Evolutionary conservation across 2,113 vertebrate species (phyloP).

Genomic region (Scatophagus argus): DNA sequence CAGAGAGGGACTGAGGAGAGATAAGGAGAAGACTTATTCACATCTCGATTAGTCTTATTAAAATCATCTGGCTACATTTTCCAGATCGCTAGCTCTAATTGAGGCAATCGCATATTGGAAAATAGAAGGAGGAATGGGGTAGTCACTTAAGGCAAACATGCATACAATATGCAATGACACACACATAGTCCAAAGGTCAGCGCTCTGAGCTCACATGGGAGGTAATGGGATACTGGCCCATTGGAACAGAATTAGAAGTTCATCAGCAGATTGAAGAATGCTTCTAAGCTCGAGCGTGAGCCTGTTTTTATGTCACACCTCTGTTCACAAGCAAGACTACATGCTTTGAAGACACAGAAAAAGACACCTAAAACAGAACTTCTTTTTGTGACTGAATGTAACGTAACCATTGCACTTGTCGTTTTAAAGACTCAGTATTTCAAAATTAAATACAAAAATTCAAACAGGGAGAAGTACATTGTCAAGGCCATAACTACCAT

Average conservation of each 20-base stretch:
- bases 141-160: slow-evolving; percentile 34
- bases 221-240: slow-evolving; percentile 66
- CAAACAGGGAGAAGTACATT: too few species aligned
- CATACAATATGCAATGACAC: slow-evolving; percentile 39
- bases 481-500: too few species aligned
- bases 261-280: slow-evolving; percentile 62
- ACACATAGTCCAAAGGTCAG: slow-evolving; percentile 63
- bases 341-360: neutral
- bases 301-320: neutral
- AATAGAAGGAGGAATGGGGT: neutral
- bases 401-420: too few species aligned
- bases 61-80: slow-evolving; percentile 4
- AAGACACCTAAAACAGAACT: neutral
- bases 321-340: neutral
- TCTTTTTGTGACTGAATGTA: too few species aligned
- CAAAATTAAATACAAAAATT: neutral
- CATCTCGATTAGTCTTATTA: slow-evolving; percentile 9
- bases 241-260: slow-evolving; percentile 46
- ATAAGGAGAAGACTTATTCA: slow-evolving; percentile 17
- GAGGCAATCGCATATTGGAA: neutral
- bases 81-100: neutral
- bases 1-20: neutral
- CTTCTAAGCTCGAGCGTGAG: neutral
- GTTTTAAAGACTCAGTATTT: neutral
- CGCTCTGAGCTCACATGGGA: slow-evolving; percentile 55